A percentile compares a stretch with the other conserved stretches of the same genome.
phyloP scores from a whole-genome alignment of 1,140 invertebrate genomes.

The Microplitis mediator region DNA sequence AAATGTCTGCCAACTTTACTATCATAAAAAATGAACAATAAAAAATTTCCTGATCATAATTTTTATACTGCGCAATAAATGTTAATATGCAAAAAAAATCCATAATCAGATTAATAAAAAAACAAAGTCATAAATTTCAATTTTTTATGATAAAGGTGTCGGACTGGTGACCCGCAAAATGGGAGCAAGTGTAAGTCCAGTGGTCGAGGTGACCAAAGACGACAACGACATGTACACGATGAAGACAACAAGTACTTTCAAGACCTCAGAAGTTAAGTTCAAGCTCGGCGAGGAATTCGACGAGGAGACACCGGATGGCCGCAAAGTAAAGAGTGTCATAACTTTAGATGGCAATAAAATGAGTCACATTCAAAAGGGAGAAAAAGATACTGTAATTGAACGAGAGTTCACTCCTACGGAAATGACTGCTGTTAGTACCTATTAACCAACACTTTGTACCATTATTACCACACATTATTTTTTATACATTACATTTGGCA shows the following conservation, averaged over 20 bases:
- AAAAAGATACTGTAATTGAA: slow-evolving; percentile 68
- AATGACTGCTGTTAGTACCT: slow-evolving; percentile 68
- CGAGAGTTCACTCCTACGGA: slow-evolving; percentile 73
- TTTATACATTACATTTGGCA: not conserved
- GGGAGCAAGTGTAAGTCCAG: slow-evolving; percentile 74
- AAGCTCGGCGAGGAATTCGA: slow-evolving; percentile 84
- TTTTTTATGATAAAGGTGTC: slow-evolving; percentile 68
- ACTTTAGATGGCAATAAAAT: slow-evolving; percentile 73
- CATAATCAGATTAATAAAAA: not conserved
- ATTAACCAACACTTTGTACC: not conserved
- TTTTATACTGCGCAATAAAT: too few relatives aligned
- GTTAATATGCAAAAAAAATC: too few relatives aligned
- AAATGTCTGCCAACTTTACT: too few relatives aligned
- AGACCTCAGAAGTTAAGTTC: slow-evolving; percentile 79
- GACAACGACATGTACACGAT: slow-evolving; percentile 75
- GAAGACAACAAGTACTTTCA: slow-evolving; percentile 83
- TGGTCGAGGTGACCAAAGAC: slow-evolving; percentile 71
- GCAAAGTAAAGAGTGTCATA: slow-evolving; percentile 77
- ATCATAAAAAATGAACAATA: too few relatives aligned
- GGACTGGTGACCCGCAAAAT: slow-evolving; percentile 76
- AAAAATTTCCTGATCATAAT: too few relatives aligned
- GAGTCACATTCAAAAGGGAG: slow-evolving; percentile 71
- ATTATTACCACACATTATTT: too few relatives aligned
- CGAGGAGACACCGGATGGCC: slow-evolving; percentile 83
- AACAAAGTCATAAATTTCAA: slow-evolving; percentile 14